Conservation (phyloP, 2,888 invertebrate species). For the Noctua pronuba region DNA sequence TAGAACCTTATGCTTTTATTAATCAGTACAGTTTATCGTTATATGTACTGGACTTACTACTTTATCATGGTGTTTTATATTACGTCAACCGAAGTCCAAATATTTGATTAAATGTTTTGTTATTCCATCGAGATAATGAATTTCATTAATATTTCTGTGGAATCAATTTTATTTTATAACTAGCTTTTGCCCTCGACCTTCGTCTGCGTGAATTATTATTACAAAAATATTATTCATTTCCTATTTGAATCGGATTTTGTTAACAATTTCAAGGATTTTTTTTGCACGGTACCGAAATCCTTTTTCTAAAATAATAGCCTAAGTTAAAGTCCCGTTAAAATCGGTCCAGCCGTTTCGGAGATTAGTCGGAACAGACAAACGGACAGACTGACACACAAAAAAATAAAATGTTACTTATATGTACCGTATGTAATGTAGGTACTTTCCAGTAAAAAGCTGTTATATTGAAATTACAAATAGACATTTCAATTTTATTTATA, state of each 20-base stretch:
- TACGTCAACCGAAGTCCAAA: slow-evolving; percentile 5
- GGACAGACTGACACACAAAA: no score
- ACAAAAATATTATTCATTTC: no score
- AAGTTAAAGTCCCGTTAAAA: not conserved
- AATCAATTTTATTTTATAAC: not conserved
- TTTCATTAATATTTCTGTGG: not conserved
- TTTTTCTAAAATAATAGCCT: not conserved
- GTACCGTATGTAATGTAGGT: no score
- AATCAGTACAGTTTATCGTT: slow-evolving; percentile 17
- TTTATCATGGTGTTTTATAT: slow-evolving; percentile 1
- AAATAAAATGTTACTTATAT: no score
- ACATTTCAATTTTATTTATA: not conserved
- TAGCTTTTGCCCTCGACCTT: not conserved
- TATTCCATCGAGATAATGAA: slow-evolving; percentile 23
- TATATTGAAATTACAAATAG: not conserved
- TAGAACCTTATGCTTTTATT: slow-evolving; percentile 6
- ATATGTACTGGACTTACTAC: not conserved
- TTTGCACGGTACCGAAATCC: not conserved
- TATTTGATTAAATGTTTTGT: not conserved
- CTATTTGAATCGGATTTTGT: not conserved
- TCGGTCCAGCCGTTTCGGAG: not conserved
- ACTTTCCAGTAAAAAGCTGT: not conserved
- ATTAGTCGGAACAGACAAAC: not conserved
- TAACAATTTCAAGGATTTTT: not conserved
- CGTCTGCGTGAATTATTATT: no score